These are phyloP conservation scores for Hexactinellida sp. DNA, from an alignment of 37 sponge, comb jelly and placozoan genomes.

Conservation along the genomic window DNA sequence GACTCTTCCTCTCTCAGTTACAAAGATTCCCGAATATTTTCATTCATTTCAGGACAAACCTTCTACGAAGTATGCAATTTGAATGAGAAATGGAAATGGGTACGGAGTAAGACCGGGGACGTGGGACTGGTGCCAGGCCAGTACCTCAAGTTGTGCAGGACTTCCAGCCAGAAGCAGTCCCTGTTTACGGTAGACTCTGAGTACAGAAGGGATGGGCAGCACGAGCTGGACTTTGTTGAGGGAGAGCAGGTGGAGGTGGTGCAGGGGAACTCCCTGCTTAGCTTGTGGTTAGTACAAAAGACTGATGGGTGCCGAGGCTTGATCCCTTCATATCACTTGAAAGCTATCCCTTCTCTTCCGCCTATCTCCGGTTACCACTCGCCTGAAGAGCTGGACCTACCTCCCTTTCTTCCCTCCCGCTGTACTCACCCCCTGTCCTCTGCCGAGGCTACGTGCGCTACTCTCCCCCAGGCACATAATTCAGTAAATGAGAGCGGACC, in stretches of 20 bases:
- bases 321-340: neutral
- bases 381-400: neutral
- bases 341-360: neutral
- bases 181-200: neutral
- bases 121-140: neutral
- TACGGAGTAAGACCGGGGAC: neutral
- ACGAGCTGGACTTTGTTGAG: neutral
- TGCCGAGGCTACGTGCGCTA: neutral
- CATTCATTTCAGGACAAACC: neutral
- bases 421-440: neutral
- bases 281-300: neutral
- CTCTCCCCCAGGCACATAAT: neutral
- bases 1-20: neutral
- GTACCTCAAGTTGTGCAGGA: neutral
- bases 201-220: neutral
- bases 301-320: neutral
- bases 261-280: neutral
- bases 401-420: neutral
- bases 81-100: slow-evolving; percentile 6
- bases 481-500: neutral
- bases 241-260: neutral
- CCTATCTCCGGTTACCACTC: neutral
- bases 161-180: neutral
- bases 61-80: neutral
- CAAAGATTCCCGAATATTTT: neutral